Evolutionary conservation across 2,797 vertebrate genomes (phyloP), one percentile per base, ranked within the genome.

Genomic region (Uromys caudimaculatus): DNA sequence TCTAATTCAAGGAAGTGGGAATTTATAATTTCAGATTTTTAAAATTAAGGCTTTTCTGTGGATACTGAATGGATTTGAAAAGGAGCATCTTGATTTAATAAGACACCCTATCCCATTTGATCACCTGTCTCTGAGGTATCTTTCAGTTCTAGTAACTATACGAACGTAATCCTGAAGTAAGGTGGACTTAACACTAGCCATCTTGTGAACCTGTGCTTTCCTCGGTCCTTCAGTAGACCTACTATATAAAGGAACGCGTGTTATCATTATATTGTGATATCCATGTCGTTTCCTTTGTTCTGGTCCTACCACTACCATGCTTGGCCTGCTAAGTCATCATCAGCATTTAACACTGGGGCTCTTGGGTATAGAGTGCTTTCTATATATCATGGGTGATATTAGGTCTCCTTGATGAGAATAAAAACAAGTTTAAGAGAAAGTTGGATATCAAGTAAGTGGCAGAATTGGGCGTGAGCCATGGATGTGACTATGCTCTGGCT

Each of bases 11-110:
- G 52, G 71, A 96, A 88, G 24, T 90, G 88, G 67, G 2, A 90
- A 60, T 95, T 75, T 84, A 50, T 93, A 93, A 75, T 47, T 54
- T 78, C 35, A 89, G 50, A 76, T 77, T 91, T 94, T 96, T 97
- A 32, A 84, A 81, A 95, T 76, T 3, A 73, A 89, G 62, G 52
- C 9, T 4, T 91, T 93, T 85, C 52, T 95, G 2, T 91, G 88
- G 52, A 71, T 90, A 86, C 27, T 92, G 10, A 38, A 19, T 93
- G 38, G 52, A 4, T 81, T 52, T 95, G 62, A 94, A 96, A 95
- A 95, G 82, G 69, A 93, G 13, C 78, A 44, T 75, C 44, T 86
- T 91, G 62, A 47, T 79, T 94, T 76, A 17, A 29, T 95, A 95
- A 38, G 73, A 81, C 78, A 23, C 6, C 73, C 81, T 91, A 58